Evolutionary conservation across 2,797 vertebrate genomes (phyloP).

Genomic region (Spea hammondii): DNA sequence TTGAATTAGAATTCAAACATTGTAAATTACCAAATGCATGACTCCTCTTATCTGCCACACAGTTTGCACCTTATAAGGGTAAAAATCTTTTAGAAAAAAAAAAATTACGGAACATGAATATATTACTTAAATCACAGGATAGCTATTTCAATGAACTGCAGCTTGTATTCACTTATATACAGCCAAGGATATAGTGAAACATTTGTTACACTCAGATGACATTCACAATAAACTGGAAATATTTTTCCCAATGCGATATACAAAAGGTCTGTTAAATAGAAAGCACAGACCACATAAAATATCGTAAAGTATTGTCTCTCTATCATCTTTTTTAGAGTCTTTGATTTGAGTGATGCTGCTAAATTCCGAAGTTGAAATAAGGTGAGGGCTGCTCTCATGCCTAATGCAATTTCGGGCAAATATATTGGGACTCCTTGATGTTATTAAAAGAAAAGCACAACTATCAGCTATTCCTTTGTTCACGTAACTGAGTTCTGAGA

Average conservation of each 20-base stretch:
- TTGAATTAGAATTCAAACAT: too few species aligned
- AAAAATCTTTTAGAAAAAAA: constrained; percentile 55
- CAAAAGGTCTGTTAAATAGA: constrained; percentile 61
- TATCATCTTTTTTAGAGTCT: constrained; percentile 55
- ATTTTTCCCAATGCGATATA: constrained; percentile 62
- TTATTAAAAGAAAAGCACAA: neutral
- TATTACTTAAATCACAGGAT: constrained; percentile 52
- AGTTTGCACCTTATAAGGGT: constrained; percentile 62
- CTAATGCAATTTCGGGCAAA: neutral
- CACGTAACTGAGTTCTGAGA: neutral
- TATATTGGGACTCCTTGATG: neutral
- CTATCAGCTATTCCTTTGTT: neutral
- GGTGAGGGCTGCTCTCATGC: constrained; percentile 36
- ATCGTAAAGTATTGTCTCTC: constrained; percentile 57
- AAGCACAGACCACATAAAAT: constrained; percentile 58
- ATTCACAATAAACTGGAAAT: constrained; percentile 63
- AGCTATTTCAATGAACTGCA: constrained; percentile 30
- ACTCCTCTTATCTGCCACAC: too few species aligned
- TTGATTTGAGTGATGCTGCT: constrained; percentile 48
- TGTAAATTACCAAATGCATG: too few species aligned
- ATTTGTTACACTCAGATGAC: constrained; percentile 61
- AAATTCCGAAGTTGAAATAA: constrained; percentile 24
- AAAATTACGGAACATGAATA: constrained; percentile 52
- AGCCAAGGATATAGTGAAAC: constrained; percentile 53
- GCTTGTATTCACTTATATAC: constrained; percentile 59